These are phyloP conservation scores for Enteromius argenteus DNA, from an alignment of 2,797 vertebrate species.

Conservation along the genomic window DNA sequence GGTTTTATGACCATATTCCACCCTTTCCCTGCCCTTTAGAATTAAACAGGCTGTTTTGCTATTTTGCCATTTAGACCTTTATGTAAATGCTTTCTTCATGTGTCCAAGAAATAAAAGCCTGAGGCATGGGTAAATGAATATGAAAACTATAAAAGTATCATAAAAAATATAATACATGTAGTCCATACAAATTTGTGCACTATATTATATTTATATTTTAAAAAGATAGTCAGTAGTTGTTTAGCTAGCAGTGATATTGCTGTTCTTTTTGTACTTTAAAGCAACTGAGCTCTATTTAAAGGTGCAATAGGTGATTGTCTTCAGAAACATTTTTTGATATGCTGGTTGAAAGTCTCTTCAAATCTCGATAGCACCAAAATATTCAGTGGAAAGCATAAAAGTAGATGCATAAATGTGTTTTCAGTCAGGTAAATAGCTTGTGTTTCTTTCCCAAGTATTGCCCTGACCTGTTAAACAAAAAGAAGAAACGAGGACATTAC, in stretches of 20 bases:
- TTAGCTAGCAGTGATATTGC: not conserved
- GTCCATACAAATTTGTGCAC: not conserved
- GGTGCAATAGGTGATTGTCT: no score
- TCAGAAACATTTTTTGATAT: no score
- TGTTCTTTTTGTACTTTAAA: not conserved
- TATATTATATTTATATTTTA: not conserved
- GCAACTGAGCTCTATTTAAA: not conserved
- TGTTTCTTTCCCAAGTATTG: not conserved
- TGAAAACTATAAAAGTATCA: not conserved
- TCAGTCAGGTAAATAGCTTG: not conserved
- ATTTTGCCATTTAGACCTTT: not conserved
- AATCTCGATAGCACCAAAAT: no score
- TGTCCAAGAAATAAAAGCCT: not conserved
- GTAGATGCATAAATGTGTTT: no score
- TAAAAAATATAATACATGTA: not conserved
- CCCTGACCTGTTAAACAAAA: not conserved
- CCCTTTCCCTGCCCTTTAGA: not conserved
- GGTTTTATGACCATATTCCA: not conserved
- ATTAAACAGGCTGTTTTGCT: not conserved
- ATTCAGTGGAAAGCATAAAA: no score
- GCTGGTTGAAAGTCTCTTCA: no score
- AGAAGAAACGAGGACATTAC: not conserved
- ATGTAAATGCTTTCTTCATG: not conserved
- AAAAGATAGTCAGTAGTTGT: not conserved
- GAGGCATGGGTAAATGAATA: not conserved